phyloP scores from a whole-genome alignment of 2,888 invertebrate species.

The Drosophila acutilabella region DNA sequence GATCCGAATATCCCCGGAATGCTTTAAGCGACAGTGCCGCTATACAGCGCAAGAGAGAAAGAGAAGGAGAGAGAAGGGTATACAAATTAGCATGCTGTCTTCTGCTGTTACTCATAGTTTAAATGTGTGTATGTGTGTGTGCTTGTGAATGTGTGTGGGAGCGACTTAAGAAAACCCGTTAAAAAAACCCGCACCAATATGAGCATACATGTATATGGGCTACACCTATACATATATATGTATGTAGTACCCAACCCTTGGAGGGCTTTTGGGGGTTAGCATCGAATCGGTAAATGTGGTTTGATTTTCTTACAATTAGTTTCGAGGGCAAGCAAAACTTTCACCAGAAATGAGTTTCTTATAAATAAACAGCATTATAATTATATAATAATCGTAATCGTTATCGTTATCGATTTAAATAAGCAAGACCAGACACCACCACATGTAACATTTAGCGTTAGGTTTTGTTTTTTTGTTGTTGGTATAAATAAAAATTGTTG shows the following conservation, averaged over 20 bases:
- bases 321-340: slow-evolving; percentile 72
- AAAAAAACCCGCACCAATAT: slow-evolving; percentile 72
- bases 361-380: slow-evolving; percentile 44
- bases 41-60: slow-evolving; percentile 77
- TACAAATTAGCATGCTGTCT: slow-evolving; percentile 27
- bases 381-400: slow-evolving; percentile 29
- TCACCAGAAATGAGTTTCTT: slow-evolving; percentile 66
- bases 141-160: slow-evolving; percentile 33
- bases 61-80: slow-evolving; percentile 1
- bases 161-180: slow-evolving; percentile 44
- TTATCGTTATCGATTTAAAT: slow-evolving; percentile 28
- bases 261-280: slow-evolving; percentile 27
- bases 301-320: slow-evolving; percentile 43
- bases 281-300: slow-evolving; percentile 27
- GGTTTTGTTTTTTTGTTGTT: slow-evolving; percentile 5
- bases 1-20: slow-evolving; percentile 91
- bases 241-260: slow-evolving; percentile 18
- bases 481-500: slow-evolving; percentile 33
- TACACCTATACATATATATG: not conserved
- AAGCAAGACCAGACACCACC: slow-evolving; percentile 76
- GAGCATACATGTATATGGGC: slow-evolving; percentile 21
- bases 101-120: not conserved
- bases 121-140: slow-evolving; percentile 34
- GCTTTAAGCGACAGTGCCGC: slow-evolving; percentile 92
- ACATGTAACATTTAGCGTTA: slow-evolving; percentile 53